Conservation (phyloP, 2,888 invertebrate species). For the Erebia palarica region DNA sequence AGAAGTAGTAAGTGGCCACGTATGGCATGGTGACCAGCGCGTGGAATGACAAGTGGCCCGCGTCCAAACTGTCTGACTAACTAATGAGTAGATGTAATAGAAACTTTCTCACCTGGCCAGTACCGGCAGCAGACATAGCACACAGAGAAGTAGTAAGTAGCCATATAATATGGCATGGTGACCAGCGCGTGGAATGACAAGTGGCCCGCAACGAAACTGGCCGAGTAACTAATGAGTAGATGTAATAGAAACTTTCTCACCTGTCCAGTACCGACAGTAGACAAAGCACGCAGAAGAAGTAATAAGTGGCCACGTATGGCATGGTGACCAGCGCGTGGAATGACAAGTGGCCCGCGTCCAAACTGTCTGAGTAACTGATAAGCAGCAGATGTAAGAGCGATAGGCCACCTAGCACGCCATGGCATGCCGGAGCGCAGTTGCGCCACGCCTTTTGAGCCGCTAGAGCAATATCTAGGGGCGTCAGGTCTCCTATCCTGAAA, state of each 20-base stretch:
- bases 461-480: slow-evolving; percentile 80
- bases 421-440: slow-evolving; percentile 79
- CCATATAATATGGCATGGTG: slow-evolving; percentile 75
- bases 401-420: slow-evolving; percentile 83
- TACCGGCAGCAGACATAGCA: slow-evolving; percentile 82
- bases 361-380: slow-evolving; percentile 77
- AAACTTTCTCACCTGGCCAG: slow-evolving; percentile 77
- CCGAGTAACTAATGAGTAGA: slow-evolving; percentile 64
- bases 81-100: slow-evolving; percentile 81
- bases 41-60: slow-evolving; percentile 74
- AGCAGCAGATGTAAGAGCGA: slow-evolving; percentile 83
- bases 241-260: slow-evolving; percentile 54
- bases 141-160: slow-evolving; percentile 81
- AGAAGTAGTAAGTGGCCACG: slow-evolving; percentile 71
- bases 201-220: slow-evolving; percentile 71
- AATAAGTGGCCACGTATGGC: slow-evolving; percentile 81
- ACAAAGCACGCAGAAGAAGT: slow-evolving; percentile 82
- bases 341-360: slow-evolving; percentile 73
- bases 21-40: slow-evolving; percentile 77
- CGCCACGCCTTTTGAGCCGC: slow-evolving; percentile 76
- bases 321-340: slow-evolving; percentile 77
- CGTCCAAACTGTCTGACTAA: slow-evolving; percentile 72
- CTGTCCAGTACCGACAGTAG: slow-evolving; percentile 83
- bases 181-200: slow-evolving; percentile 75
- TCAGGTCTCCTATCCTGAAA: slow-evolving; percentile 69